Evolutionary conservation across 1,140 invertebrate genomes (phyloP).

Genomic region (Lordiphosa mommai): DNA sequence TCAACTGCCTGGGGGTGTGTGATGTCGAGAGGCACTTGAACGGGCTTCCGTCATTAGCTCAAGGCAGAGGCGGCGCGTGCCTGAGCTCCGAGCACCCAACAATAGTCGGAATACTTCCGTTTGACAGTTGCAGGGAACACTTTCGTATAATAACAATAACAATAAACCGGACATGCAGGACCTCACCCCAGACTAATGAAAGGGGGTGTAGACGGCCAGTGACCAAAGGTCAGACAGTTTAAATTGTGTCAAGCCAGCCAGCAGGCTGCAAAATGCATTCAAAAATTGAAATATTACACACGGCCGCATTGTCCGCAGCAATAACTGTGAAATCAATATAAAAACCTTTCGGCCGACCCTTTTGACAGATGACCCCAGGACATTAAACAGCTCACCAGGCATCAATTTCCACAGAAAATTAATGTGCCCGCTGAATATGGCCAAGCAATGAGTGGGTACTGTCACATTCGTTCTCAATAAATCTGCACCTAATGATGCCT

Average conservation of each 20-base stretch:
- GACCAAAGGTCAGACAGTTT: constrained; percentile 59
- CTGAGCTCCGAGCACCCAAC: constrained; percentile 31
- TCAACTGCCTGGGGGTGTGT: constrained; percentile 38
- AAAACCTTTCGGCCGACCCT: constrained; percentile 31
- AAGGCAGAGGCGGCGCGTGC: constrained; percentile 30
- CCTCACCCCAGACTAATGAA: constrained; percentile 34
- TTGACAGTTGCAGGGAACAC: constrained; percentile 56
- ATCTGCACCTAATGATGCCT: constrained; percentile 45
- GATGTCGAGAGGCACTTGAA: constrained; percentile 54
- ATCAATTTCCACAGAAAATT: constrained; percentile 30
- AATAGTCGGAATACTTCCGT: constrained; percentile 61
- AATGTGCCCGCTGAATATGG: constrained; percentile 44
- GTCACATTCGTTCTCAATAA: constrained; percentile 38
- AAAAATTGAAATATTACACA: constrained; percentile 77
- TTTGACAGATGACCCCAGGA: constrained; percentile 57
- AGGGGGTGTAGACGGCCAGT: constrained; percentile 31
- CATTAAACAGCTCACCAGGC: constrained; percentile 29
- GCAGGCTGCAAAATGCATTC: constrained; percentile 14
- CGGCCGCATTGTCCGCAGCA: constrained; percentile 32
- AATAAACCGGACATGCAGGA: constrained; percentile 61
- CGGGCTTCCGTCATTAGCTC: constrained; percentile 60
- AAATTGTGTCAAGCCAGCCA: constrained; percentile 59
- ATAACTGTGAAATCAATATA: constrained; percentile 57
- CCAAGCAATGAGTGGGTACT: constrained; percentile 30
- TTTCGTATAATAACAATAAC: constrained; percentile 70